Conservation (phyloP, 2,113 vertebrate species). For the Brachypteracias leptosomus region DNA sequence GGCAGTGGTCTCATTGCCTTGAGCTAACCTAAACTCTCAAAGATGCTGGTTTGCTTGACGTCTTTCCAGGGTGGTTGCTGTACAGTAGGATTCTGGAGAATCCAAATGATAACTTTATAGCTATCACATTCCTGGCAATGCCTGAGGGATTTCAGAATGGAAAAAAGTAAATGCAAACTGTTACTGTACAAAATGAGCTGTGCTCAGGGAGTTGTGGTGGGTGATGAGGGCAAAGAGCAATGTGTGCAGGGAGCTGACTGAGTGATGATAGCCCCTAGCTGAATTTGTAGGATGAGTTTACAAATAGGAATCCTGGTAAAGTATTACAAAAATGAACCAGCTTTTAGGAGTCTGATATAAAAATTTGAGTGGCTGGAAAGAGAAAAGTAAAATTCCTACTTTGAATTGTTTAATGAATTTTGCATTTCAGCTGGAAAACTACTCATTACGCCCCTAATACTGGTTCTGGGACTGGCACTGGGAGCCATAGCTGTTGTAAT, state of each 20-base stretch:
- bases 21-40: not conserved
- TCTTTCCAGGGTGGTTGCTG: not conserved
- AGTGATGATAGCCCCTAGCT: not conserved
- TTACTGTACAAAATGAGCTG: not conserved
- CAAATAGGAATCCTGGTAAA: not conserved
- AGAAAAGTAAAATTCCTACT: not conserved
- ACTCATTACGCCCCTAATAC: constrained; percentile 88
- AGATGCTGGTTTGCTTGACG: constrained; percentile 4
- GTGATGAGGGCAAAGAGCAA: not conserved
- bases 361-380: not conserved
- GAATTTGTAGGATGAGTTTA: not conserved
- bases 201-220: not conserved
- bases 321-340: not conserved
- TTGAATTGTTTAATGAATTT: constrained; percentile 15
- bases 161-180: not conserved
- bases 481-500: constrained; percentile 92
- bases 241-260: not conserved
- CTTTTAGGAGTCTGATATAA: not conserved
- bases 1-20: not conserved
- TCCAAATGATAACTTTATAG: not conserved
- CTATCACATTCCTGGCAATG: not conserved
- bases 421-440: constrained; percentile 88
- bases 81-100: not conserved
- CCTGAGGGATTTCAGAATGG: constrained; percentile 11
- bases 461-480: constrained; percentile 90